A percentile compares a stretch with the other conserved stretches of the same genome.
phyloP scores from a whole-genome alignment of 2,797 vertebrate genomes.

The Anguilla marmorata region DNA sequence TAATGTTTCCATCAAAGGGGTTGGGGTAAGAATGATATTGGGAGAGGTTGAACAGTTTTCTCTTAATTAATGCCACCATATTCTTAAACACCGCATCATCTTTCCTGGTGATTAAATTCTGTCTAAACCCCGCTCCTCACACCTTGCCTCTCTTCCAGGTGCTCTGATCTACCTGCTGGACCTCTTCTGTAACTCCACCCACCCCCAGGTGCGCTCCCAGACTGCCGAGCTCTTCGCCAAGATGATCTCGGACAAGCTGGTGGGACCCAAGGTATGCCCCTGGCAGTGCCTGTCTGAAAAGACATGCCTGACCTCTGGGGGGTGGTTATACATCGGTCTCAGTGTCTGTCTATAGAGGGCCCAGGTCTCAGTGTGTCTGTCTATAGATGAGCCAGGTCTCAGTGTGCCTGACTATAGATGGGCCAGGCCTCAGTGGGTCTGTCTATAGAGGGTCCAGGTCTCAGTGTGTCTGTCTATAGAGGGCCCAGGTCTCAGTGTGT shows the following conservation, averaged over 20 bases:
- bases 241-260: conserved; percentile 98
- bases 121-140: neutral
- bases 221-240: conserved; percentile 98
- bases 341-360: neutral
- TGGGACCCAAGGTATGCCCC: conserved; percentile 91
- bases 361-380: neutral
- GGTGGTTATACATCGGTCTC: neutral
- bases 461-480: neutral
- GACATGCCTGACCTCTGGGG: neutral
- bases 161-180: conserved; percentile 81
- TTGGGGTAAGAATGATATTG: neutral
- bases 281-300: neutral
- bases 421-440: neutral
- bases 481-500: no score
- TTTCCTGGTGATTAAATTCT: neutral
- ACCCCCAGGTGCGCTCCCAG: conserved; percentile 96
- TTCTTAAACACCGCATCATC: neutral
- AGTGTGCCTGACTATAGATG: neutral
- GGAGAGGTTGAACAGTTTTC: neutral
- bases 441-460: neutral
- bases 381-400: neutral
- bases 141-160: conserved; percentile 57
- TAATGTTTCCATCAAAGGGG: conserved; percentile 47
- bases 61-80: neutral
- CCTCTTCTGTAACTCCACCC: conserved; percentile 99